Conservation (phyloP, 2,888 invertebrate species). For the Platycheirus albimanus region DNA sequence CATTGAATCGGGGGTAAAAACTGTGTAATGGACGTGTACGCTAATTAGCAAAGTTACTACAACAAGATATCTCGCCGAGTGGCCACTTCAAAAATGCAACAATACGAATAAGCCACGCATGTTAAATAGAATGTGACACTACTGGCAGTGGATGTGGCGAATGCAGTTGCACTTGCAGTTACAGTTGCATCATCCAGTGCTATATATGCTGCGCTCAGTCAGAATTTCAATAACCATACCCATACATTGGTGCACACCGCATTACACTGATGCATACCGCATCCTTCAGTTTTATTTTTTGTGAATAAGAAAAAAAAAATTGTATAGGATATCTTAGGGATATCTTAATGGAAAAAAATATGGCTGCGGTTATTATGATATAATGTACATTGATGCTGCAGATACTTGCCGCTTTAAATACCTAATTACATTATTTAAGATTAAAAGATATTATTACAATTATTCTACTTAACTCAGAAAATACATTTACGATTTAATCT, state of each 20-base stretch:
- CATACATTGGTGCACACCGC: background rate
- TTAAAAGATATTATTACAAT: no score
- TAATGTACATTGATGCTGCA: no score
- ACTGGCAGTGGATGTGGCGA: conserved; percentile 14
- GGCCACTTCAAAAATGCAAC: conserved; percentile 70
- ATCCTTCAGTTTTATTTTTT: conserved; percentile 20
- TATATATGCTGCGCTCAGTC: conserved; percentile 15
- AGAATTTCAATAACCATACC: conserved; percentile 42
- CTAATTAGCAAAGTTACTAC: conserved; percentile 74
- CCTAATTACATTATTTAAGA: no score
- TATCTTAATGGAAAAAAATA: no score
- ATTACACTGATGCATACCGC: conserved; percentile 9
- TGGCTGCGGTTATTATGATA: no score
- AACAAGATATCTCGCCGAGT: conserved; percentile 65
- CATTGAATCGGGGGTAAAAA: conserved; percentile 70
- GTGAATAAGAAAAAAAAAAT: conserved; percentile 22
- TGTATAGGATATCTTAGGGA: background rate
- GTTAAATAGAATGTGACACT: conserved; percentile 70
- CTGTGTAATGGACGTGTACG: conserved; percentile 73
- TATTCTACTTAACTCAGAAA: no score
- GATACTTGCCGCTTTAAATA: no score
- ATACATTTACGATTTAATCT: no score
- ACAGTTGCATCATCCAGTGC: conserved; percentile 28
- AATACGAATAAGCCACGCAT: conserved; percentile 72
- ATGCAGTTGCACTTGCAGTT: background rate